A percentile compares a stretch with the other conserved stretches of the same genome.
Conservation (phyloP, 2,113 vertebrate species). For the Tricholaema leucomelas region DNA sequence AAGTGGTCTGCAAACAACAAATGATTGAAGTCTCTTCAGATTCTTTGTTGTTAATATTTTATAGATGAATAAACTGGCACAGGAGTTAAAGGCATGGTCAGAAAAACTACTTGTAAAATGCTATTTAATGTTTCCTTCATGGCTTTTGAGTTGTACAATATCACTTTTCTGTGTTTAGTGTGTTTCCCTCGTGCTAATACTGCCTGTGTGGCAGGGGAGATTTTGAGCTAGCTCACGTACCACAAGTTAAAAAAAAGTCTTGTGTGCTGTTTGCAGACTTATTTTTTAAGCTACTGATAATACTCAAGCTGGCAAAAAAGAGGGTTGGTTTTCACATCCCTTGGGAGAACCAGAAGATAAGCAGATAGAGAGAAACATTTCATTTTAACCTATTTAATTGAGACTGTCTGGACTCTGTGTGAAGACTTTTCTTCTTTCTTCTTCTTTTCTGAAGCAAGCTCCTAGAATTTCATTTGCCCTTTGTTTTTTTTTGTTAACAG, state of each 20-base stretch:
- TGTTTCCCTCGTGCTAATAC: neutral
- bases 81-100: neutral
- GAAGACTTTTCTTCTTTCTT: no score
- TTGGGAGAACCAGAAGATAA: neutral
- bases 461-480: no score
- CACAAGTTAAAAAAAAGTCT: neutral
- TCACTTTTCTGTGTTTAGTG: neutral
- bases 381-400: neutral
- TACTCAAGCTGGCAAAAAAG: neutral
- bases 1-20: neutral
- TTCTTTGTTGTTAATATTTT: neutral
- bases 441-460: no score
- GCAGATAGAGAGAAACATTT: neutral
- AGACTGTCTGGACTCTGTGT: neutral
- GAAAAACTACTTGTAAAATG: neutral
- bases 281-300: neutral
- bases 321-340: neutral
- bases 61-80: neutral
- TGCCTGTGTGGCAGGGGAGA: neutral
- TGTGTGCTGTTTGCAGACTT: neutral
- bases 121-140: neutral
- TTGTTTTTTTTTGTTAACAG: no score
- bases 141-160: neutral
- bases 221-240: neutral
- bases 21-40: neutral